Conservation (phyloP, 2,888 invertebrate genomes). For the Rugalucina vietnamica region DNA sequence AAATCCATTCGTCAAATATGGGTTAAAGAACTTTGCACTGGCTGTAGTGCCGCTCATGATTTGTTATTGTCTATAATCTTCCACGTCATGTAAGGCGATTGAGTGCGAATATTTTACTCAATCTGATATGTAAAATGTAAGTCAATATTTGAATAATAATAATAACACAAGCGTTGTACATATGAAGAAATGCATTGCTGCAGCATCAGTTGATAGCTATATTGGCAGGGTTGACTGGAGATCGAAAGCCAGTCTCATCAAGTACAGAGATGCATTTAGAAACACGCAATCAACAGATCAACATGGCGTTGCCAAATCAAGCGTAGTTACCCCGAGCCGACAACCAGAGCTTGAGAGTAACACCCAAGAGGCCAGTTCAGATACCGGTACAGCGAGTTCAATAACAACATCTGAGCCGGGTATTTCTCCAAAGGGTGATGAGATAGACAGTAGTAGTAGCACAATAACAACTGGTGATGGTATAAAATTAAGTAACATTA, state of each 20-base stretch:
- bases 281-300: constrained; percentile 28
- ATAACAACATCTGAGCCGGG: constrained; percentile 55
- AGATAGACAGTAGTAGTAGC: background rate
- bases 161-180: background rate
- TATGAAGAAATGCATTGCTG: background rate
- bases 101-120: too few relatives aligned
- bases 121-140: background rate
- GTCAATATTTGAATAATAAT: background rate
- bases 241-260: constrained; percentile 53
- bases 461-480: constrained; percentile 5
- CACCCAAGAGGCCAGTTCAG: constrained; percentile 47
- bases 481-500: constrained; percentile 8
- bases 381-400: constrained; percentile 58
- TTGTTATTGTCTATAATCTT: background rate
- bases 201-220: background rate
- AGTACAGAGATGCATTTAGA: constrained; percentile 62
- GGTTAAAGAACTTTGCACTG: background rate
- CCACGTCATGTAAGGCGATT: background rate
- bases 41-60: background rate
- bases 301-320: constrained; percentile 23
- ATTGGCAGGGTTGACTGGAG: constrained; percentile 64
- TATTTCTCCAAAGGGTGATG: constrained; percentile 51
- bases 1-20: too few relatives aligned
- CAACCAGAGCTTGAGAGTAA: constrained; percentile 9
- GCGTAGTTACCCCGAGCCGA: background rate